Conservation (phyloP, 2,113 vertebrate genomes). For the Tychaedon coryphoeus region DNA sequence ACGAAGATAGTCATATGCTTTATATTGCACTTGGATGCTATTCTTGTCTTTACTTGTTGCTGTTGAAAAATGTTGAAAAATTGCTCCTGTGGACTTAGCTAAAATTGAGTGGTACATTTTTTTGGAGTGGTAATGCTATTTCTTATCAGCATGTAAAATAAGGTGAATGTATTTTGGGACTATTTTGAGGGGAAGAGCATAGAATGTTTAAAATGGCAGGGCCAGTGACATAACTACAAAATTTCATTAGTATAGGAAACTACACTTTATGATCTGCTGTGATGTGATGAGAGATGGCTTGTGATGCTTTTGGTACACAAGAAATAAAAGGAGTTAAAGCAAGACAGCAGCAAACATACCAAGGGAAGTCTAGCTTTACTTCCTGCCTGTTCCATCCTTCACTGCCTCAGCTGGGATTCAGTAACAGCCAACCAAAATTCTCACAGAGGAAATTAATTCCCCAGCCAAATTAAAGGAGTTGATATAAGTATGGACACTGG, state of each 20-base stretch:
- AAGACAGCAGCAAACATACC: not conserved
- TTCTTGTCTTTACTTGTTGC: not conserved
- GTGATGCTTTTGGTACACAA: not conserved
- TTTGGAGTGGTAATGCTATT: not conserved
- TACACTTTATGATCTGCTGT: not conserved
- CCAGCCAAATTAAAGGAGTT: not conserved
- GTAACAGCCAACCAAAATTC: not conserved
- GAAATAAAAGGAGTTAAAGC: not conserved
- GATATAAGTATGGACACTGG: not conserved
- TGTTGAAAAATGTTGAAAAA: not conserved
- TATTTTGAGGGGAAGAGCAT: not conserved
- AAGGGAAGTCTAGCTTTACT: not conserved
- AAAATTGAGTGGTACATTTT: not conserved
- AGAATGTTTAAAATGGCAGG: not conserved
- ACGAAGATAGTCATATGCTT: not conserved
- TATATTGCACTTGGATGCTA: not conserved
- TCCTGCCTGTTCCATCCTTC: not conserved
- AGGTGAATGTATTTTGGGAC: not conserved
- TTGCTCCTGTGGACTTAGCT: not conserved
- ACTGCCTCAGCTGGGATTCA: not conserved
- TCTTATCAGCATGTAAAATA: not conserved
- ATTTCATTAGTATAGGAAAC: not conserved
- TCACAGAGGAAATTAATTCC: not conserved
- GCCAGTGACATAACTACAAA: not conserved
- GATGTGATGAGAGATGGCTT: not conserved